phyloP scores from a whole-genome alignment of 2,797 vertebrate species.

The Orestias chungarensis region DNA sequence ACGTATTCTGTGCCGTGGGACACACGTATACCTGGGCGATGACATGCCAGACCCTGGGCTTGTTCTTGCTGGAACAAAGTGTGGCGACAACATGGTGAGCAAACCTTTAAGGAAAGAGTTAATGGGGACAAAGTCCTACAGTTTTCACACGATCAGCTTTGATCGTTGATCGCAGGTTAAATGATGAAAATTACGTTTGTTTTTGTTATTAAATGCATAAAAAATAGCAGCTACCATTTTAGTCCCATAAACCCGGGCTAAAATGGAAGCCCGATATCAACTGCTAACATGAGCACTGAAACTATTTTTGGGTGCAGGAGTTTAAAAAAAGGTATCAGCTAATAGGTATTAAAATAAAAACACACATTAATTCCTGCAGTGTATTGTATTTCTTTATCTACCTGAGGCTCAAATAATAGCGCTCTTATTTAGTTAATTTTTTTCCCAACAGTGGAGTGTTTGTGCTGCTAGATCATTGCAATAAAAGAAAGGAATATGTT shows the following conservation, averaged over 20 bases:
- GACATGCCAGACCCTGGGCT: constrained; percentile 98
- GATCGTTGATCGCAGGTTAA: neutral
- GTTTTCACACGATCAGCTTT: neutral
- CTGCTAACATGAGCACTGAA: neutral
- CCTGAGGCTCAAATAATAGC: neutral
- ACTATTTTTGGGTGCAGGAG: too few relatives aligned
- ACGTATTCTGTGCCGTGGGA: constrained; percentile 93
- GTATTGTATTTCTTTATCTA: neutral
- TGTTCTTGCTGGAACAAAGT: constrained; percentile 96
- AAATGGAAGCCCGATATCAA: too few relatives aligned
- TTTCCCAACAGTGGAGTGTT: constrained; percentile 2
- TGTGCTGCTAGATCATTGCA: neutral
- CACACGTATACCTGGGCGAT: constrained; percentile 97
- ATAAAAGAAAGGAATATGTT: constrained; percentile 15
- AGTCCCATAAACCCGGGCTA: neutral
- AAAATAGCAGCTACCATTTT: neutral
- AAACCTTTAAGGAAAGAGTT: neutral
- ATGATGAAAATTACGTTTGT: too few relatives aligned
- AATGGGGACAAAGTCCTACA: neutral
- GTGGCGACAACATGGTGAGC: constrained; percentile 91
- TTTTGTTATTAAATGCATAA: neutral
- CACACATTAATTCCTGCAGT: neutral
- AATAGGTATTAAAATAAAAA: neutral
- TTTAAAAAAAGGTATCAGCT: neutral
- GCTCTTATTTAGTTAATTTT: neutral